These are phyloP conservation scores for Rattus rattus DNA, from an alignment of 2,113 vertebrate species.

Conservation along the genomic window DNA sequence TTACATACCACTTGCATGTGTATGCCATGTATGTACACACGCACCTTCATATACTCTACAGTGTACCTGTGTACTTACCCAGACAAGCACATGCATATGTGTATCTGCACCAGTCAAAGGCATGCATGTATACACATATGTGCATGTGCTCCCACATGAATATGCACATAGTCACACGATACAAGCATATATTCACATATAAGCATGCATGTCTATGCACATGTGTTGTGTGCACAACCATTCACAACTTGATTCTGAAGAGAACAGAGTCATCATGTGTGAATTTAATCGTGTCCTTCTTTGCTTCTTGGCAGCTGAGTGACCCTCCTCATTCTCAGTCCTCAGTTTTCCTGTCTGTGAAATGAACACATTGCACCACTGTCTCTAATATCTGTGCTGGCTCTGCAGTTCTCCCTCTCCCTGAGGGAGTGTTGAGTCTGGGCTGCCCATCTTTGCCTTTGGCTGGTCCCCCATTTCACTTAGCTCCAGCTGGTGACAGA, in stretches of 20 bases:
- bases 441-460: not conserved
- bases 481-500: fast-evolving
- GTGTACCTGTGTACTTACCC: not conserved
- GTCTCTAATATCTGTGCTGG: fast-evolving
- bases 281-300: not conserved
- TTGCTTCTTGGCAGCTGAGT: not conserved
- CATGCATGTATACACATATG: not conserved
- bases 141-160: not conserved
- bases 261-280: fast-evolving
- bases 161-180: not conserved
- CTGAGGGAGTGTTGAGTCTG: fast-evolving
- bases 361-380: not conserved
- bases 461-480: fast-evolving
- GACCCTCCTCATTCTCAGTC: not conserved
- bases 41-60: not conserved
- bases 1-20: not conserved
- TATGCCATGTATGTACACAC: not conserved
- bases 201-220: not conserved
- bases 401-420: not conserved
- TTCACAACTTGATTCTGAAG: fast-evolving
- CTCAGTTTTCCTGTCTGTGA: not conserved
- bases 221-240: not conserved
- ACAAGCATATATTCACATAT: too few relatives aligned
- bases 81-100: not conserved
- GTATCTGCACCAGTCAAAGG: not conserved